Evolutionary conservation across 2,888 invertebrate species (phyloP).

Genomic region (Embidobia sp.): DNA sequence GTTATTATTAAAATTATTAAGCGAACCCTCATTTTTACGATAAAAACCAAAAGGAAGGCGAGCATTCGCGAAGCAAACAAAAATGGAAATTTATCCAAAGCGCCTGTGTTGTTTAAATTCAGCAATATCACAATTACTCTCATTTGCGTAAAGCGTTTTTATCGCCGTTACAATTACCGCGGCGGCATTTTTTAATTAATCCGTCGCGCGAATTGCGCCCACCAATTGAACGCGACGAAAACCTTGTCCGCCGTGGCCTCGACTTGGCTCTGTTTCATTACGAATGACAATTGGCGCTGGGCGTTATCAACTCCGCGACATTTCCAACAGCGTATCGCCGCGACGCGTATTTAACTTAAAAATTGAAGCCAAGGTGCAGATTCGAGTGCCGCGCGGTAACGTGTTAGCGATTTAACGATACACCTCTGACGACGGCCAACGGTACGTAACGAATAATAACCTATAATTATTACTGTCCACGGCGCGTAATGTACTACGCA

Average conservation of each 20-base stretch:
- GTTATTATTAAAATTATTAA: slow-evolving; percentile 48
- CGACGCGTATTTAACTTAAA: slow-evolving; percentile 37
- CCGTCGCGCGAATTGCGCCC: background rate
- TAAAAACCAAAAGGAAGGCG: background rate
- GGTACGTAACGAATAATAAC: slow-evolving; percentile 43
- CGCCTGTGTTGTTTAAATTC: slow-evolving; percentile 8
- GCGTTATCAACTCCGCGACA: slow-evolving; percentile 2
- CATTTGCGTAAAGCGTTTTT: slow-evolving; percentile 7
- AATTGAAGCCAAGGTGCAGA: slow-evolving; percentile 53
- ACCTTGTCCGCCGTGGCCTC: too few relatives aligned
- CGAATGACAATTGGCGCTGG: slow-evolving; percentile 6
- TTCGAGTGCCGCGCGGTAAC: slow-evolving; percentile 45
- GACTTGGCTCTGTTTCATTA: background rate
- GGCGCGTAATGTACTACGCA: slow-evolving; percentile 15
- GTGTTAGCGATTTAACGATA: slow-evolving; percentile 39
- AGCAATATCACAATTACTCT: slow-evolving; percentile 26
- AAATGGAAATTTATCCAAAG: slow-evolving; percentile 45
- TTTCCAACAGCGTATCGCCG: slow-evolving; percentile 1
- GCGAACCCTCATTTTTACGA: slow-evolving; percentile 1
- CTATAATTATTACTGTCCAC: slow-evolving; percentile 52
- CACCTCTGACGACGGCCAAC: slow-evolving; percentile 29
- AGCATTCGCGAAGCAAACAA: background rate
- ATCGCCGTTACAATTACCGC: slow-evolving; percentile 16
- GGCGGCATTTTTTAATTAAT: slow-evolving; percentile 37
- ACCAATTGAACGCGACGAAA: too few relatives aligned